Evolutionary conservation across 1,140 invertebrate species (phyloP).

Genomic region (Dendroctonus valens): DNA sequence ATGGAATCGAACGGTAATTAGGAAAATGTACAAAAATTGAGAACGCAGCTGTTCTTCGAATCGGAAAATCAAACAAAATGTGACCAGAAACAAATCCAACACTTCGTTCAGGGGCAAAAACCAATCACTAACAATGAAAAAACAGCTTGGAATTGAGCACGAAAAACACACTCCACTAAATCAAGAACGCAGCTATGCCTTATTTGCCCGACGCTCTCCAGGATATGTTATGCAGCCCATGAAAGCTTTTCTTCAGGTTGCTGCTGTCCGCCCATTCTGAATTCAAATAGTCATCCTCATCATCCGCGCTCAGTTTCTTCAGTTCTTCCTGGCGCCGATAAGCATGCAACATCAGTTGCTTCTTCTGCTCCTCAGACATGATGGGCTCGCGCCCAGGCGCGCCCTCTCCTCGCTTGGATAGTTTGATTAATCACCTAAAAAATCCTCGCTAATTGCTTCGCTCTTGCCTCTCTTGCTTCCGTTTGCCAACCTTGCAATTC

Average conservation of each 20-base stretch:
- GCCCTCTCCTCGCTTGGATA: slow-evolving; percentile 70
- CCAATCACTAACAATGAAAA: too few relatives aligned
- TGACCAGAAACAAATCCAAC: too few relatives aligned
- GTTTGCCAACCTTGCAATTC: slow-evolving; percentile 70
- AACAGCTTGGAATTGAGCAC: too few relatives aligned
- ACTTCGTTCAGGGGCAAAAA: too few relatives aligned
- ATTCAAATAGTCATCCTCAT: slow-evolving; percentile 67
- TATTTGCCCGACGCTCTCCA: slow-evolving; percentile 50
- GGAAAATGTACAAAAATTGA: too few relatives aligned
- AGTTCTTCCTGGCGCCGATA: slow-evolving; percentile 82
- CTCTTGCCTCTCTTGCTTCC: not conserved
- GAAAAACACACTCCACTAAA: too few relatives aligned
- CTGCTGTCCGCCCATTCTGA: slow-evolving; percentile 63
- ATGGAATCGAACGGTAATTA: too few relatives aligned
- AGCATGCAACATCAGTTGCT: slow-evolving; percentile 84
- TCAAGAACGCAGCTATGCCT: not conserved
- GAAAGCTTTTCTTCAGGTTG: slow-evolving; percentile 60
- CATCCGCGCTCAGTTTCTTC: slow-evolving; percentile 69
- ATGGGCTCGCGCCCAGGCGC: slow-evolving; percentile 87
- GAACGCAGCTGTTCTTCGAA: too few relatives aligned
- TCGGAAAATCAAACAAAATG: too few relatives aligned
- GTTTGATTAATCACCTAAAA: slow-evolving; percentile 65
- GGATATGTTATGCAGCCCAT: slow-evolving; percentile 59
- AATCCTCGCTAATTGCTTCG: not conserved
- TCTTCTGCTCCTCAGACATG: slow-evolving; percentile 80